A percentile compares a stretch with the other conserved stretches of the same genome.
phyloP scores from a whole-genome alignment of 2,113 vertebrate genomes.

The Naja naja region DNA sequence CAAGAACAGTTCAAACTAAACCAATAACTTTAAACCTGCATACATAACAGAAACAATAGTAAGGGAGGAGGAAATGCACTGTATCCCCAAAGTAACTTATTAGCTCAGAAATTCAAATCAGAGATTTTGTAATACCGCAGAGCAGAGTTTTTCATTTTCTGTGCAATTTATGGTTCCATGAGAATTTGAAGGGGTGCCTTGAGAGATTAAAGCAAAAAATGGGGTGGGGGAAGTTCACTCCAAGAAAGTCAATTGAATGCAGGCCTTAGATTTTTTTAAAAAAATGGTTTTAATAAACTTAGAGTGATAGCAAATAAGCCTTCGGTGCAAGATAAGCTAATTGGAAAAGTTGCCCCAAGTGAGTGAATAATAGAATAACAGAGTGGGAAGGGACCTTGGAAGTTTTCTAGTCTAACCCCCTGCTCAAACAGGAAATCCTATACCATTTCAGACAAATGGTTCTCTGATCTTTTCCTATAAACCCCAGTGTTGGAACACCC shows the following conservation, averaged over 20 bases:
- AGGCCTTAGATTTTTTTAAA: not conserved
- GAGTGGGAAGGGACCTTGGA: not conserved
- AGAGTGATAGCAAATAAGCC: not conserved
- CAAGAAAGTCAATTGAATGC: not conserved
- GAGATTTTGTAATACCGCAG: not conserved
- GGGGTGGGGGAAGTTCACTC: not conserved
- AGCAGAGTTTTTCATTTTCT: not conserved
- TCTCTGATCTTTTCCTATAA: not conserved
- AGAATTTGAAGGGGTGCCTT: not conserved
- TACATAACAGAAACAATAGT: not conserved
- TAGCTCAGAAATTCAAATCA: not conserved
- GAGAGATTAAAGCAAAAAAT: not conserved
- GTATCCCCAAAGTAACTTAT: not conserved
- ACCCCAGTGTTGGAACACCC: not conserved
- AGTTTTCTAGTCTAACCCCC: not conserved
- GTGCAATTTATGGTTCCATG: not conserved
- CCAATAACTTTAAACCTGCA: no score
- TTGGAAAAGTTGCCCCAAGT: not conserved
- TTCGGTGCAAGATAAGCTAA: not conserved
- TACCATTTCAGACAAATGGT: not conserved
- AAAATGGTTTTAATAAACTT: not conserved
- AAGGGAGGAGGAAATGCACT: not conserved
- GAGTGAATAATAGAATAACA: not conserved
- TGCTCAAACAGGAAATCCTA: not conserved
- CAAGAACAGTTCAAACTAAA: no score